Evolutionary conservation across 1,140 invertebrate species (phyloP), one percentile per base, ranked within the genome.

Genomic region (Drosophila nigromelanica): DNA sequence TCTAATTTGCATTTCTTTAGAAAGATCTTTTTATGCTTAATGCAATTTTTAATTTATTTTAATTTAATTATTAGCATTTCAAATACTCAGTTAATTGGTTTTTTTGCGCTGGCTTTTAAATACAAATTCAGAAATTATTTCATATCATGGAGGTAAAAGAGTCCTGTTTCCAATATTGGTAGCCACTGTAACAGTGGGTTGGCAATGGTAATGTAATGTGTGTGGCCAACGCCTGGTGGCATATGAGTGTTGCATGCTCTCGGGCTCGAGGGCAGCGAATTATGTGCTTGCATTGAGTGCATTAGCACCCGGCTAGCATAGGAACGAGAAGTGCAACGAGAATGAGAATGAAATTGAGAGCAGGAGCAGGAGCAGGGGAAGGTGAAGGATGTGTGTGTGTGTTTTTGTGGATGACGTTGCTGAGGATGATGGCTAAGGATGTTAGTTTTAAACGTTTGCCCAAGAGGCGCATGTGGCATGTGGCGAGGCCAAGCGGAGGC

Each of bases 221-320:
- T 45, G 61, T 43, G 72, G 78, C 43, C 72, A 67, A 43, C 56
- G 42, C 58, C 63, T 80, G 73, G 54, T 72, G 78, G 74, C 71
- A 76, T 63, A 72, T 55, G 59, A 78, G 78, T 80, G 70, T 63
- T 64, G 81, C 78, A 63, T 72, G 69, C 70, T 77, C 59, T 86
- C 67, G 64, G 67, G 76, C 80, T 86, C 60, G 78, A 81, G 71
- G 78, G 78, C 81, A 86, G 78, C 82, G 76, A 87, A 87, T 87
- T 87, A 87, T 87, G 83, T 87, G 82, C 82, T 87, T 87, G 75
- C 72, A 76, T 58, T 73, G 82, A 87, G 82, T 87, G 83, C 82
- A 87, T 87, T 87, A 87, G 82, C 83, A 87, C 82, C 81, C 74
- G 60, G 56, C 45, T 40, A 35, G 63, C 43, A 63, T 54, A 35